Evolutionary conservation across 1,140 invertebrate species (phyloP), one percentile per base, ranked within the genome.

Genomic region (Aphelinus atriplicis): DNA sequence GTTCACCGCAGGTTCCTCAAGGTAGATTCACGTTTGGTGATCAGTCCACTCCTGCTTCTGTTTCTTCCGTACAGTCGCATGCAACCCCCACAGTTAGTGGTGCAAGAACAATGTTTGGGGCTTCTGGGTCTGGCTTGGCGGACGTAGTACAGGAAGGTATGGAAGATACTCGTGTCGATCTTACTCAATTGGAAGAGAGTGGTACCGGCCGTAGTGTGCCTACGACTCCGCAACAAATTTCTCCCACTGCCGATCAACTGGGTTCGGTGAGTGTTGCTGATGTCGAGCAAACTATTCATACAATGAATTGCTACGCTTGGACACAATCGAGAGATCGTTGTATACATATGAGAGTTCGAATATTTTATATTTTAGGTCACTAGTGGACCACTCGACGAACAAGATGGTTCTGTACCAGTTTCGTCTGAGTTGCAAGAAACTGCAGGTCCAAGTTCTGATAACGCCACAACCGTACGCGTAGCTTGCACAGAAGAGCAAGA

Each of bases 1-100:
- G 95, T 85, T 97, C 96, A 0, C 95, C 96, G 42, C 93, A 93
- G 82, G 92, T 93, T 57, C 91, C 92, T 10, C 90, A 90, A 80
- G 90, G 91, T 50, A 89, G 92, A 71, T 96, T 96, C 84, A 93
- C 93, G 55, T 95, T 96, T 86, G 90, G 89, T 61, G 91, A 92
- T 80, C 87, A 90, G 73, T 84, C 84, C 0, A 78, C 84, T 1
- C 84, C 86, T 4, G 77, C 82, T 2, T 84, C 83, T 5, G 81
- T 83, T 5, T 86, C 86, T 3, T 83, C 84, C 2, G 84, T 81
- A 0, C 84, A 83, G 7, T 82, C 84, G 0, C 65, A 84, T 46
- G 78, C 78, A 1, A 86, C 84, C 1, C 78, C 83, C 6, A 79
- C 78, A 1, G 66, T 71, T 10, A 80, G 82, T 58, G 79, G 79